phyloP scores from a whole-genome alignment of 2,888 invertebrate species.

The Apocheima hispidaria region DNA sequence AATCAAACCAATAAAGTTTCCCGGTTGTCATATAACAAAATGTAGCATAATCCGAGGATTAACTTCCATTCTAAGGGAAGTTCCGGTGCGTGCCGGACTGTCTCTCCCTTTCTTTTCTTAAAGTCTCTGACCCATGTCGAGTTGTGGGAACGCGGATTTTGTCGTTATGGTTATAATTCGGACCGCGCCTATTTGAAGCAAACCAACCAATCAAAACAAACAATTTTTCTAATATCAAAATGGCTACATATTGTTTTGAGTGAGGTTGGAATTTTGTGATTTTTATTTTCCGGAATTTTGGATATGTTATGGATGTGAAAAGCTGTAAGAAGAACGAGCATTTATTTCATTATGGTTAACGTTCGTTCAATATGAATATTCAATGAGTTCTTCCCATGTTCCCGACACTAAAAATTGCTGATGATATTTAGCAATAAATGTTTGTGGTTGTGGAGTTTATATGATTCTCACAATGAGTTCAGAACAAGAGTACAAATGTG shows the following conservation, averaged over 20 bases:
- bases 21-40: too few species aligned
- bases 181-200: neutral
- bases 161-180: too few species aligned
- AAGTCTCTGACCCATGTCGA: too few species aligned
- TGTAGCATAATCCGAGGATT: too few species aligned
- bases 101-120: too few species aligned
- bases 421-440: slow-evolving; percentile 4
- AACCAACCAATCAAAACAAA: neutral
- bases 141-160: too few species aligned
- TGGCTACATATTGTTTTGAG: slow-evolving; percentile 45
- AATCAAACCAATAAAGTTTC: too few species aligned
- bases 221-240: slow-evolving; percentile 34
- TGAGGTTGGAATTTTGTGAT: slow-evolving; percentile 6
- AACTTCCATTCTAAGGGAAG: too few species aligned
- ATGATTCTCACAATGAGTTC: slow-evolving; percentile 61
- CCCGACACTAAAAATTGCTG: neutral
- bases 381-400: neutral
- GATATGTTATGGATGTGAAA: neutral
- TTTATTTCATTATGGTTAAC: neutral
- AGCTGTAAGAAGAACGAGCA: neutral
- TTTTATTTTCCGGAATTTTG: neutral
- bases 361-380: neutral
- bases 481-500: slow-evolving; percentile 76
- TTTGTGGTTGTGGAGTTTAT: slow-evolving; percentile 10
- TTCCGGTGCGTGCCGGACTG: too few species aligned